Conservation (phyloP, 2,113 vertebrate species). For the Cochlearius cochlearius region DNA sequence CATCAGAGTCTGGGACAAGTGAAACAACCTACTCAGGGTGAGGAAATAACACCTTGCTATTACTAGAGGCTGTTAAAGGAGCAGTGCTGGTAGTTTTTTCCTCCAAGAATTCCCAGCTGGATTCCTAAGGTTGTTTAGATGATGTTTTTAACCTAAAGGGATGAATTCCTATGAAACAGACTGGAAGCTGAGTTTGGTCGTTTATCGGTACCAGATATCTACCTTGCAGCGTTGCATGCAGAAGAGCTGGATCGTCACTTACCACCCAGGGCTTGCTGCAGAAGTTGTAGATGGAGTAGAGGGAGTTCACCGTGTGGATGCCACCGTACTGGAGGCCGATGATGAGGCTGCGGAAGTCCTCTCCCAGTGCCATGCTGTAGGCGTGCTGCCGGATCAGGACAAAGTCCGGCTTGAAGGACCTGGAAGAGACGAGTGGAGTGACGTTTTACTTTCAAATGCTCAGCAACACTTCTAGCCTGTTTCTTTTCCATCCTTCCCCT, state of each 20-base stretch:
- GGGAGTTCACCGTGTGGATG: conserved; percentile 85
- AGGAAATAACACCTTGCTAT: not conserved
- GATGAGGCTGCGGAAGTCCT: conserved; percentile 91
- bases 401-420: conserved; percentile 94
- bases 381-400: conserved; percentile 91
- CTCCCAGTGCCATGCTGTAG: conserved; percentile 93
- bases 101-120: not conserved
- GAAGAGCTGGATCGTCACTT: conserved; percentile 27
- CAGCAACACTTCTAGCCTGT: not conserved
- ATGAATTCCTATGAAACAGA: not conserved
- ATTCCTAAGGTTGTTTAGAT: not conserved
- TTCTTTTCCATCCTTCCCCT: not conserved
- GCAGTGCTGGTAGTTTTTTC: rapidly evolving
- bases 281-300: conserved; percentile 97
- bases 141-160: not conserved
- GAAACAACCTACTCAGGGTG: not conserved
- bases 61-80: not conserved
- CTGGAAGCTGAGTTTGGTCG: not conserved
- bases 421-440: conserved; percentile 38
- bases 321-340: conserved; percentile 92
- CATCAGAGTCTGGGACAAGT: not conserved
- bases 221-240: not conserved
- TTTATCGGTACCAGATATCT: rapidly evolving
- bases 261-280: conserved; percentile 99
- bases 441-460: not conserved